A percentile compares a stretch with the other conserved stretches of the same genome.
phyloP scores from a whole-genome alignment of 2,113 vertebrate species.

The Carassius gibelio region DNA sequence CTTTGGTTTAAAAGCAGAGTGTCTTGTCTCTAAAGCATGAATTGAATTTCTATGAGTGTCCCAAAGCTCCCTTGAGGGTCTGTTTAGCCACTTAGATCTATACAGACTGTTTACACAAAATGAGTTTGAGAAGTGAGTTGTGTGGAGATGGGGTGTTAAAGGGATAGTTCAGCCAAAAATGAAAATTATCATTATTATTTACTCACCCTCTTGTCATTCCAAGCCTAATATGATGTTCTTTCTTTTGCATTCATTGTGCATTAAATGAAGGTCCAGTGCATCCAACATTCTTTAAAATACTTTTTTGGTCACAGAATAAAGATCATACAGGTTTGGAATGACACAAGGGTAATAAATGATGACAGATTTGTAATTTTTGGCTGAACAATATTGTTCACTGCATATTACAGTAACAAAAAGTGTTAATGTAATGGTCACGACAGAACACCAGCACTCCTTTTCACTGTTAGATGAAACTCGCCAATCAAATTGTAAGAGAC shows the following conservation, averaged over 20 bases:
- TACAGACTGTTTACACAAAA: not conserved
- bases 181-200: not conserved
- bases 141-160: not conserved
- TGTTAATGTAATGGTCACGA: not conserved
- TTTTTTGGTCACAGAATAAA: not conserved
- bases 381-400: not conserved
- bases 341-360: not conserved
- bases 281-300: not conserved
- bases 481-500: conserved; percentile 44
- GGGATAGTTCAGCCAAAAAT: not conserved
- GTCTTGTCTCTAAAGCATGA: not conserved
- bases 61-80: conserved; percentile 4
- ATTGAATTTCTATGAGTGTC: conserved; percentile 9
- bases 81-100: conserved; percentile 16
- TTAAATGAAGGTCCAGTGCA: not conserved
- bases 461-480: not conserved
- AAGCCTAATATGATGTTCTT: not conserved
- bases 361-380: not conserved
- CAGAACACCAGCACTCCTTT: not conserved
- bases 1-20: not conserved
- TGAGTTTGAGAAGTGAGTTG: not conserved
- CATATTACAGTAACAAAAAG: not conserved
- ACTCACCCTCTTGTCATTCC: not conserved
- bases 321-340: not conserved
- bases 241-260: not conserved